Percentiles rank a stretch among this genome's conserved stretches.
phyloP scores from a whole-genome alignment of 1,140 invertebrate species.

The Drosophila albomicans region DNA sequence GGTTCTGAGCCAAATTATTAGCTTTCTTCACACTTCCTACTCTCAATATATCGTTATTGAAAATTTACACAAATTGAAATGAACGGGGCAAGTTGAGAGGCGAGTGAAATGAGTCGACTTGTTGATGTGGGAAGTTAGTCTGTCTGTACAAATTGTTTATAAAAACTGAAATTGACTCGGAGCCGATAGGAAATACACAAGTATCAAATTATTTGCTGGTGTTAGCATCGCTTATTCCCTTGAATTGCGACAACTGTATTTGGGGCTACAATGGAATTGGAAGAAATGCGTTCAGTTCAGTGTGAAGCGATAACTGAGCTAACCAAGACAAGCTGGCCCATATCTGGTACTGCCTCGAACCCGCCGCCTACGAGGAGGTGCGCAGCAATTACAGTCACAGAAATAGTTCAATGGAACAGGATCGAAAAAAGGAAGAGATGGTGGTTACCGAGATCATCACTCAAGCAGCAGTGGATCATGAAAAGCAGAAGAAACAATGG shows the following conservation, averaged over 20 bases:
- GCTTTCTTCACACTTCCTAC: not conserved
- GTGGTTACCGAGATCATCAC: constrained; percentile 51
- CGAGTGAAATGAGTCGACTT: constrained; percentile 38
- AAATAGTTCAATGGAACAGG: constrained; percentile 7
- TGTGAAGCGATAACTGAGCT: constrained; percentile 23
- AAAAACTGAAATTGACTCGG: not conserved
- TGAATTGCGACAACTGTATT: constrained; percentile 1
- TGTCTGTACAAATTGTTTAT: constrained; percentile 45
- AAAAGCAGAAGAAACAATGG: constrained; percentile 34
- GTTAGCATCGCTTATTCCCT: constrained; percentile 1
- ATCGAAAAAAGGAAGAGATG: not conserved
- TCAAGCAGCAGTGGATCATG: constrained; percentile 53
- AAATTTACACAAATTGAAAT: constrained; percentile 50
- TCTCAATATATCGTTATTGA: constrained; percentile 42
- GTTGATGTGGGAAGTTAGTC: constrained; percentile 50
- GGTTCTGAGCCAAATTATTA: constrained; percentile 14
- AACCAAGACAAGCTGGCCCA: constrained; percentile 31
- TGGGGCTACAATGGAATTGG: not conserved
- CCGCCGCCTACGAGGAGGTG: constrained; percentile 60
- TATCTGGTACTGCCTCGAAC: constrained; percentile 38
- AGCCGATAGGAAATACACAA: not conserved
- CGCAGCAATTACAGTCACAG: not conserved
- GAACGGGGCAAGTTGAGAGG: constrained; percentile 23
- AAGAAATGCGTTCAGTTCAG: constrained; percentile 17
- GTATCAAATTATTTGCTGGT: constrained; percentile 17